Evolutionary conservation across 2,113 vertebrate genomes (phyloP).

Genomic region (Poicephalus gulielmi): DNA sequence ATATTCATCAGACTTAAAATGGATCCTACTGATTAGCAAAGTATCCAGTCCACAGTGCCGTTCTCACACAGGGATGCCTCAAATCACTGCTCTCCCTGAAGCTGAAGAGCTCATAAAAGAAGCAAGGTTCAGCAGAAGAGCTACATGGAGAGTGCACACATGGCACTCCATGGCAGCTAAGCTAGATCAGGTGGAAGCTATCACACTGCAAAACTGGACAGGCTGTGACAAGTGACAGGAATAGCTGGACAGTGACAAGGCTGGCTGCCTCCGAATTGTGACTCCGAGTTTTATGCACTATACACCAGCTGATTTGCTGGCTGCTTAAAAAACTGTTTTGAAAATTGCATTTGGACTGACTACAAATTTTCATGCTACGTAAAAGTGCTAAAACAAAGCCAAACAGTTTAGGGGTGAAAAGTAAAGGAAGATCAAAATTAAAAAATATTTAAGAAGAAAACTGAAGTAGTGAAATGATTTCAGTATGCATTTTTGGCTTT

Average conservation of each 20-base stretch:
- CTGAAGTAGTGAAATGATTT: neutral
- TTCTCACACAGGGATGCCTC: neutral
- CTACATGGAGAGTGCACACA: neutral
- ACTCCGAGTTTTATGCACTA: fast-evolving
- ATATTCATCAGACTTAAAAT: neutral
- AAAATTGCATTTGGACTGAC: neutral
- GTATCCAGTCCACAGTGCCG: neutral
- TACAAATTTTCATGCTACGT: neutral
- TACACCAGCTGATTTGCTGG: neutral
- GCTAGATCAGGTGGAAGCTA: neutral
- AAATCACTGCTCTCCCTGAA: neutral
- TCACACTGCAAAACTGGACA: fast-evolving
- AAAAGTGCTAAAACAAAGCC: neutral
- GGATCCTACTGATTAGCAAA: neutral
- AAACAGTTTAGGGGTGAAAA: neutral
- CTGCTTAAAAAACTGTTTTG: neutral
- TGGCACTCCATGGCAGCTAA: fast-evolving
- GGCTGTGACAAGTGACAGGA: neutral
- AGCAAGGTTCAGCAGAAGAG: neutral
- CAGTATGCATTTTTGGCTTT: neutral
- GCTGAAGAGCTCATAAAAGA: neutral
- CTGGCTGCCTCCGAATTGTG: neutral
- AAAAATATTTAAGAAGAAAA: neutral
- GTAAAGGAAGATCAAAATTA: neutral
- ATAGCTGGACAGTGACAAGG: neutral